Percentiles rank a stretch among this genome's conserved stretches.
Evolutionary conservation across 1,140 invertebrate species (phyloP).

Genomic region (Drosophila nannoptera): DNA sequence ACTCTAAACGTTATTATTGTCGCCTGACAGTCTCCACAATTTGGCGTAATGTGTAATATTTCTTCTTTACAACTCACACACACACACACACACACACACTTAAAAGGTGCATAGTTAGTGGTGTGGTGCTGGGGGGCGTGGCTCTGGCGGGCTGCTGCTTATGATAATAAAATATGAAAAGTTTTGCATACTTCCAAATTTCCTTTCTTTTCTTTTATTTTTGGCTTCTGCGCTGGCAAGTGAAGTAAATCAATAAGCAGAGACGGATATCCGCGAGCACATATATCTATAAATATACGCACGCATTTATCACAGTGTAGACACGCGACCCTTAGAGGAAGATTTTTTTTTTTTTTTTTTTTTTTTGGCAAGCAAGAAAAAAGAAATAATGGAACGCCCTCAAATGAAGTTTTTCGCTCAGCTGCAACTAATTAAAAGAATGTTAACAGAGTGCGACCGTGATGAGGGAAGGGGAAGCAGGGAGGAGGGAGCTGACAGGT

Average conservation of each 20-base stretch:
- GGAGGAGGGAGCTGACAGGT: constrained; percentile 21
- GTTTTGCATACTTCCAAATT: constrained; percentile 55
- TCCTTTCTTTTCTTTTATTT: too few species aligned
- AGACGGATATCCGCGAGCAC: constrained; percentile 66
- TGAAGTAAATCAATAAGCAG: constrained; percentile 54
- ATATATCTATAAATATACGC: constrained; percentile 55
- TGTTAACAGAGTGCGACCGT: constrained; percentile 11
- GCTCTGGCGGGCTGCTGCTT: constrained; percentile 19
- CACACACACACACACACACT: constrained; percentile 41
- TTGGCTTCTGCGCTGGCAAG: neutral
- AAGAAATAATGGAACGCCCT: constrained; percentile 29
- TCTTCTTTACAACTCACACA: constrained; percentile 74
- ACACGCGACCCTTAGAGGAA: neutral
- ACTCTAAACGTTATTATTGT: constrained; percentile 76
- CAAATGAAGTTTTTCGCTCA: constrained; percentile 62
- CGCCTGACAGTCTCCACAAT: constrained; percentile 75
- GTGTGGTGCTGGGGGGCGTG: neutral
- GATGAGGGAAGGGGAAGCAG: neutral
- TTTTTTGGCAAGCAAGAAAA: neutral
- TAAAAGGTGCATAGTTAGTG: constrained; percentile 40
- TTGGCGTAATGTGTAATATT: constrained; percentile 77
- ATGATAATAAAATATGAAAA: constrained; percentile 72
- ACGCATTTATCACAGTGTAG: constrained; percentile 27
- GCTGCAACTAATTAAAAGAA: constrained; percentile 67
- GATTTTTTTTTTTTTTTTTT: too few species aligned